phyloP scores from a whole-genome alignment of 2,113 vertebrate genomes.

The Callocephalon fimbriatum region DNA sequence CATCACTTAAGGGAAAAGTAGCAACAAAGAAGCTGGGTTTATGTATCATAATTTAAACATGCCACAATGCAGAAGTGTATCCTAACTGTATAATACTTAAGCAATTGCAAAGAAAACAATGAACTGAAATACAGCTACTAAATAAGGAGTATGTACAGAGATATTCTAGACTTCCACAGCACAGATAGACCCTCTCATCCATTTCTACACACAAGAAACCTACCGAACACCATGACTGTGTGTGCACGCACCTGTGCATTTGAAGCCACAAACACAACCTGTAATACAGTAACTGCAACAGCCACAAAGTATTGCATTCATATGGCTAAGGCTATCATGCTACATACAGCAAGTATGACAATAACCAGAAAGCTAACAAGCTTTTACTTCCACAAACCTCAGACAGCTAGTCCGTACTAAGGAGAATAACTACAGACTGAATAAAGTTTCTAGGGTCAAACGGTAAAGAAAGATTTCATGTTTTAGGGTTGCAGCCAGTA shows the following conservation, averaged over 20 bases:
- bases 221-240: neutral
- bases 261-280: neutral
- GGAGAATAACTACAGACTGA: neutral
- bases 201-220: neutral
- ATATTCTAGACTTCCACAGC: neutral
- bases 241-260: rapidly evolving
- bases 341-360: neutral
- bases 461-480: neutral
- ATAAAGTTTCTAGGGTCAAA: neutral
- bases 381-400: neutral
- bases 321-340: neutral
- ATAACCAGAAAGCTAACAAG: neutral
- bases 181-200: neutral
- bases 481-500: neutral
- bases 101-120: neutral
- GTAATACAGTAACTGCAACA: neutral
- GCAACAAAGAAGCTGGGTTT: neutral
- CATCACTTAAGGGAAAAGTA: neutral
- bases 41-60: neutral
- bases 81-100: neutral
- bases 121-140: neutral
- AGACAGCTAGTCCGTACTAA: neutral
- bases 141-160: neutral
- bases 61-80: neutral
- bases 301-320: neutral